Percentiles rank a stretch among this genome's conserved stretches.
These are phyloP conservation scores for Platyscapa corneri DNA, from an alignment of 1,140 invertebrate genomes.

Conservation along the genomic window DNA sequence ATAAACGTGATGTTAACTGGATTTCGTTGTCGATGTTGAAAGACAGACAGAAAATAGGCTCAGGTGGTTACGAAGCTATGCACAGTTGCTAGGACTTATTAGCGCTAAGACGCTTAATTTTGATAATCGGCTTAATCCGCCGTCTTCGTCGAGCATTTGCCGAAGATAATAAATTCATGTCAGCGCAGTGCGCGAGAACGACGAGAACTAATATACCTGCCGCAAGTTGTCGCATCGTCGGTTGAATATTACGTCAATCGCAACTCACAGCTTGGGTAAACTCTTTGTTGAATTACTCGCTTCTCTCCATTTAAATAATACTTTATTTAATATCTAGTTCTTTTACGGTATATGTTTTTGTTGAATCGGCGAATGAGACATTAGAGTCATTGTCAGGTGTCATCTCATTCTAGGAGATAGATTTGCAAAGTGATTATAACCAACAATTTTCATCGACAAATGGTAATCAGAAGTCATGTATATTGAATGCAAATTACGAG, in stretches of 20 bases:
- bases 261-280: neutral
- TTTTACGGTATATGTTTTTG: neutral
- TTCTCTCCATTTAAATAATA: neutral
- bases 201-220: neutral
- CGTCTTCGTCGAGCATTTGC: conserved; percentile 15
- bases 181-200: neutral
- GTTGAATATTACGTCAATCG: conserved; percentile 28
- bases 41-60: neutral
- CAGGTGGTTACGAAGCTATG: neutral
- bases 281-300: neutral
- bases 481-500: too few relatives aligned
- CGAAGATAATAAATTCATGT: conserved; percentile 44
- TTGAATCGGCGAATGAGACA: neutral
- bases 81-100: neutral
- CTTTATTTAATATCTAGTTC: neutral
- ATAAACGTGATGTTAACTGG: neutral
- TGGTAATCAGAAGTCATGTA: too few relatives aligned
- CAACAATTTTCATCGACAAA: too few relatives aligned
- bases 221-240: conserved; percentile 11
- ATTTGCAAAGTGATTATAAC: too few relatives aligned
- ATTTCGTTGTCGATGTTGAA: neutral
- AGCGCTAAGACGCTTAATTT: conserved; percentile 51
- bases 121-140: conserved; percentile 52
- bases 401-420: neutral
- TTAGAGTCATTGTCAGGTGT: too few relatives aligned